Base-by-base conservation (phyloP, 1,140 invertebrate genomes). In the Phymorhynchus buccinoides region DNA sequence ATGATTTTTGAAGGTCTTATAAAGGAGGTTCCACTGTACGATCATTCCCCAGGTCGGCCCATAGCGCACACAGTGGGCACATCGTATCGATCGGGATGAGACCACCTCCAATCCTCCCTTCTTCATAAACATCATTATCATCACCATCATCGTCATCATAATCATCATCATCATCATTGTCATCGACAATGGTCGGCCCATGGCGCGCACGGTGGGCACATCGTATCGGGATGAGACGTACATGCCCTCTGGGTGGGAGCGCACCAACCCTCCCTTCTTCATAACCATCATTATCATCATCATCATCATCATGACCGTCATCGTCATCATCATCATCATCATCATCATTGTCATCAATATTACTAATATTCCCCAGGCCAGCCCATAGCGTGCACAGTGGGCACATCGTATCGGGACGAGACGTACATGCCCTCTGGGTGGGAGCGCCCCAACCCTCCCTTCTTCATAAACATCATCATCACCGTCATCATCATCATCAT, bases 21-120 rank as follows among this genome's bases (percentile, higher is more conserved):
- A n/a, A n/a, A n/a, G n/a, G n/a, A n/a, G n/a, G n/a, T n/a, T n/a
- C n/a, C n/a, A n/a, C n/a, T n/a, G n/a, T n/a, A n/a, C n/a, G n/a
- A n/a, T n/a, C n/a, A n/a, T n/a, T n/a, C n/a, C n/a, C n/a, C n/a
- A n/a, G n/a, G n/a, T n/a, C n/a, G n/a, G n/a, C n/a, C n/a, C n/a
- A n/a, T n/a, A n/a, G n/a, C n/a, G n/a, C n/a, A n/a, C n/a, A n/a
- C n/a, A n/a, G n/a, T n/a, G n/a, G n/a, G n/a, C n/a, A n/a, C n/a
- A n/a, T n/a, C n/a, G n/a, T n/a, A 99, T 98, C 92, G 94, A 95
- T 78, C 98, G 98, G 9, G 96, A 96, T 88, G 96, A 96, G 88
- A 96, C 96, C 91, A 99, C 99, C 95, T 99, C 99, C 0, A 99
- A 99, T 92, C 96, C 98, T 89, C 94, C 98, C n/a, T n/a, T n/a